These are phyloP conservation scores for Tupaia tana DNA, from an alignment of 2,113 vertebrate genomes.

Conservation along the genomic window DNA sequence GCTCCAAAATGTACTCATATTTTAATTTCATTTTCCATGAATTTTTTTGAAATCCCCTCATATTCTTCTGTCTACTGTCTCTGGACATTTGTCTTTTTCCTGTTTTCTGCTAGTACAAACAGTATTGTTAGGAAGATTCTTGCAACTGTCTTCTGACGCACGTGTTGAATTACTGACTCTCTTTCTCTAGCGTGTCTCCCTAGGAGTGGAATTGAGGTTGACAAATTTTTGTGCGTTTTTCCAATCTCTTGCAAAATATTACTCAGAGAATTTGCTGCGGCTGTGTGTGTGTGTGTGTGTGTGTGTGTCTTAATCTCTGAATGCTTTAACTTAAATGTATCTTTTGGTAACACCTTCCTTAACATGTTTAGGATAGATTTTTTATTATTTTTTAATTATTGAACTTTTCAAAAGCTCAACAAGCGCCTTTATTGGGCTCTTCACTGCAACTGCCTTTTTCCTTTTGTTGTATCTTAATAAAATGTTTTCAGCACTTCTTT, in stretches of 20 bases:
- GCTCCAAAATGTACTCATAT: no score
- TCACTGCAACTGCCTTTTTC: conserved; percentile 56
- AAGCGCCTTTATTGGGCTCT: conserved; percentile 44
- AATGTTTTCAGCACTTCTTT: conserved; percentile 55
- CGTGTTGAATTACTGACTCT: background rate
- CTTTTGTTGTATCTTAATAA: conserved; percentile 62
- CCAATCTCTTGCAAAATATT: conserved; percentile 9
- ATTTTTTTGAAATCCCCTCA: no score
- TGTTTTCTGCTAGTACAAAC: conserved; percentile 11
- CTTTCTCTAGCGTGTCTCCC: background rate
- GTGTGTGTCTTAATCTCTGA: background rate
- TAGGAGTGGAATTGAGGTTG: conserved; percentile 1
- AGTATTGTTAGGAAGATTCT: background rate
- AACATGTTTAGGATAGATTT: conserved; percentile 47
- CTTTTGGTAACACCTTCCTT: conserved; percentile 61
- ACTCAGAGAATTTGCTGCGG: background rate
- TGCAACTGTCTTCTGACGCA: conserved; percentile 7
- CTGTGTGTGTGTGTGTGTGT: background rate
- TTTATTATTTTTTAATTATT: conserved; percentile 49
- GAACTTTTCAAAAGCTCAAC: conserved; percentile 50
- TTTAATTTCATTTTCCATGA: no score
- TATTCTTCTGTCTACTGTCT: background rate
- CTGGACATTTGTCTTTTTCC: conserved; percentile 22
- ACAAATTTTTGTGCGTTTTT: background rate
- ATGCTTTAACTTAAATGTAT: conserved; percentile 49